Conservation (phyloP, 1,140 invertebrate genomes). For the Tribolium castaneum region DNA sequence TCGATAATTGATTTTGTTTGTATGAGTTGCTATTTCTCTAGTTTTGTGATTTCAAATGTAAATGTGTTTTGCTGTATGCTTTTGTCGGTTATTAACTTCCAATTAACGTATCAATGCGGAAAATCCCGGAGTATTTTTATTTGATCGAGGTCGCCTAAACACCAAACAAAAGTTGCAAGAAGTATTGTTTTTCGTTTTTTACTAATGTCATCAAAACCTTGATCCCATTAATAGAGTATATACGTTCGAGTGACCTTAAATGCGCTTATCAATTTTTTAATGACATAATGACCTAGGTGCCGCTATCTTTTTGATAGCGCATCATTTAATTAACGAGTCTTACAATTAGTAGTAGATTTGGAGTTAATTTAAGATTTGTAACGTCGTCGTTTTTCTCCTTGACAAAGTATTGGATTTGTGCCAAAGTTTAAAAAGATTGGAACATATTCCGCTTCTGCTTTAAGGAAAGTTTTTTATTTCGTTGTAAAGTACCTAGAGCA, state of each 20-base stretch:
- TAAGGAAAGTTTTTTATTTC: conserved; percentile 5
- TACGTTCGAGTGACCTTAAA: neutral
- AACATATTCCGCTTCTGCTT: conserved; percentile 8
- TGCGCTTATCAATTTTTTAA: neutral
- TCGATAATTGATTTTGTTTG: neutral
- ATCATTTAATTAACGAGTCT: neutral
- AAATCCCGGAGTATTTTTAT: conserved; percentile 19
- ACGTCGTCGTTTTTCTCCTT: conserved; percentile 15
- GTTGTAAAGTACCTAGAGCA: neutral
- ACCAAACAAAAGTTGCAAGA: conserved; percentile 13
- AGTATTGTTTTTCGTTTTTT: neutral
- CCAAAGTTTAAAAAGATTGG: conserved; percentile 36
- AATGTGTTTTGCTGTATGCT: neutral
- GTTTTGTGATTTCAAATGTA: neutral
- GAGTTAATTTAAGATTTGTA: conserved; percentile 35
- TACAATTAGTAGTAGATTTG: neutral
- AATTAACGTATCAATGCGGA: neutral
- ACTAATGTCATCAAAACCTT: conserved; percentile 10
- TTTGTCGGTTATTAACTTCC: neutral
- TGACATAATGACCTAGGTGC: neutral
- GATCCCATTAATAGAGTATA: neutral
- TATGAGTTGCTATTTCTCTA: neutral
- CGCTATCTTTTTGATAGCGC: neutral
- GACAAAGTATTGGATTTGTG: conserved; percentile 32
- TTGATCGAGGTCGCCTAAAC: neutral